These are phyloP conservation scores for Petrocephalus microphthalmus DNA, from an alignment of 2,113 vertebrate genomes.

Conservation along the genomic window DNA sequence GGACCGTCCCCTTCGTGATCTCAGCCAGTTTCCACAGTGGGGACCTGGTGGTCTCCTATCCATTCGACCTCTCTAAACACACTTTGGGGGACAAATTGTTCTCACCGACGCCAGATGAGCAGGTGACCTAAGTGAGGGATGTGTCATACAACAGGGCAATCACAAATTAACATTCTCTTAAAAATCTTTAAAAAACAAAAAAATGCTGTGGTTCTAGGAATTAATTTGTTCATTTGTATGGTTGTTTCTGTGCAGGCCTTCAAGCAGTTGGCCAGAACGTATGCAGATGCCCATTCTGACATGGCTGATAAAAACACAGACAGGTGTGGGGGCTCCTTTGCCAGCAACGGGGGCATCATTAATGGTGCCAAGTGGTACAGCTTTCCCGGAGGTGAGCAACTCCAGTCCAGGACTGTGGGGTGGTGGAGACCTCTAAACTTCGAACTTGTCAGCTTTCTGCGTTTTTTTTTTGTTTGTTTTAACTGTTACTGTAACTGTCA, in stretches of 20 bases:
- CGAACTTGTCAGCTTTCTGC: background rate
- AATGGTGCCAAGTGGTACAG: conserved; percentile 89
- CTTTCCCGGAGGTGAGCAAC: conserved; percentile 67
- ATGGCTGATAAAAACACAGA: conserved; percentile 68
- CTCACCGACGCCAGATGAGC: conserved; percentile 82
- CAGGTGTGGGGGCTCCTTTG: conserved; percentile 74
- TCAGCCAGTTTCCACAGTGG: conserved; percentile 87
- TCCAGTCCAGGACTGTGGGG: background rate
- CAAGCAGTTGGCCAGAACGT: conserved; percentile 74
- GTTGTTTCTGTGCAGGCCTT: conserved; percentile 67
- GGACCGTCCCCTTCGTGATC: conserved; percentile 88
- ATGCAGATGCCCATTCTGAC: conserved; percentile 69
- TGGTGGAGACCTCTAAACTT: background rate
- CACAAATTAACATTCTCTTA: background rate
- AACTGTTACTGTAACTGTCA: background rate
- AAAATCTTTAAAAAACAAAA: background rate
- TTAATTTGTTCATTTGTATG: background rate
- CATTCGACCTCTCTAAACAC: conserved; percentile 82
- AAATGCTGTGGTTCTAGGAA: background rate
- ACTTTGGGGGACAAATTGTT: conserved; percentile 71
- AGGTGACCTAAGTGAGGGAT: conserved; percentile 56
- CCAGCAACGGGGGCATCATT: conserved; percentile 66
- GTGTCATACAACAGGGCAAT: background rate
- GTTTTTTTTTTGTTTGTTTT: background rate
- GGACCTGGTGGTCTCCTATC: conserved; percentile 86